These are phyloP conservation scores for Emmelina monodactyla DNA, from an alignment of 2,888 invertebrate genomes.

Conservation along the genomic window DNA sequence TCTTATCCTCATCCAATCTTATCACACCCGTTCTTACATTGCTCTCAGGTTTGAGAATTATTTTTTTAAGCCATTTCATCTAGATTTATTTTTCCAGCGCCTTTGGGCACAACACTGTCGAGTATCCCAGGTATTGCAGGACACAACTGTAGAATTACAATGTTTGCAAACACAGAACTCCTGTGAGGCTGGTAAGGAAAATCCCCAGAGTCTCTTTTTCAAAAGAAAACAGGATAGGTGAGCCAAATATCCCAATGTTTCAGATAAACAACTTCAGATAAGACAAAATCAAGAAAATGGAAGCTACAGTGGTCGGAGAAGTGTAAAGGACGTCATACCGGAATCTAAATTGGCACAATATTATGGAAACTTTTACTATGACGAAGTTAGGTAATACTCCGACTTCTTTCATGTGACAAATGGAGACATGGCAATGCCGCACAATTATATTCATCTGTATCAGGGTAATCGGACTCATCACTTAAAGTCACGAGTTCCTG, in stretches of 20 bases:
- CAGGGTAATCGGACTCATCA: too few species aligned
- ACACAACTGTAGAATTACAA: conserved; percentile 35
- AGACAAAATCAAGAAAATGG: conserved; percentile 46
- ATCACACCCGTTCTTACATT: too few species aligned
- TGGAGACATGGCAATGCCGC: too few species aligned
- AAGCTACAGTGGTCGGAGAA: conserved; percentile 37
- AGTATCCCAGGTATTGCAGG: conserved; percentile 49
- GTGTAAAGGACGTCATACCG: conserved; percentile 71
- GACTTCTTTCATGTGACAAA: too few species aligned
- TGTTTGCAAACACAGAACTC: conserved; percentile 22
- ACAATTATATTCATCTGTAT: too few species aligned
- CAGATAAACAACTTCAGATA: conserved; percentile 2
- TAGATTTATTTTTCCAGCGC: conserved; percentile 33
- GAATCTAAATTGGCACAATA: conserved; percentile 68
- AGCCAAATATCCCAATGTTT: too few species aligned
- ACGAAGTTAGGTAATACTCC: conserved; percentile 51
- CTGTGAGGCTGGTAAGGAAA: neutral
- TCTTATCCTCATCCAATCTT: too few species aligned
- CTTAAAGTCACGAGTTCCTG: too few species aligned
- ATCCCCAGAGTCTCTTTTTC: too few species aligned
- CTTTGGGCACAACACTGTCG: conserved; percentile 57
- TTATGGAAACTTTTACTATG: conserved; percentile 66
- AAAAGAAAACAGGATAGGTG: too few species aligned
- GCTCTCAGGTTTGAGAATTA: too few species aligned
- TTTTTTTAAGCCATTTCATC: neutral